Evolutionary conservation across 2,797 vertebrate species (phyloP).

Genomic region (Apogon hyalosoma): DNA sequence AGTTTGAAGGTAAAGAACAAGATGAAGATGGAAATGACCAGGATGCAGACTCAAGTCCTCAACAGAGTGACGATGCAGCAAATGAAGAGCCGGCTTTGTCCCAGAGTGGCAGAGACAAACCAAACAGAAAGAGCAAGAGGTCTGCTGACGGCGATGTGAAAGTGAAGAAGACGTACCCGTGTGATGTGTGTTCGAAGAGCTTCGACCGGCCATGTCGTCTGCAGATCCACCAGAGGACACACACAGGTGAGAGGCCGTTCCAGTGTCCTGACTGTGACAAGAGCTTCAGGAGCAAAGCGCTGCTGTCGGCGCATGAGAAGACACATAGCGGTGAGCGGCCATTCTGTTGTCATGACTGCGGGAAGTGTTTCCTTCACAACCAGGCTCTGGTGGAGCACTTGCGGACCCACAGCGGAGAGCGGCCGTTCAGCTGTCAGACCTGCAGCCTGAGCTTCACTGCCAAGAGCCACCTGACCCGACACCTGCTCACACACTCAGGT

Average conservation of each 20-base stretch:
- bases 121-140: background rate
- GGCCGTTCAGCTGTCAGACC: constrained; percentile 16
- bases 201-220: constrained; percentile 21
- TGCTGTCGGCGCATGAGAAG: constrained; percentile 19
- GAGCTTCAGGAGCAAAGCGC: constrained; percentile 13
- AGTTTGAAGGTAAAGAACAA: background rate
- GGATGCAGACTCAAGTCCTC: background rate
- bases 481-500: constrained; percentile 22
- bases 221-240: constrained; percentile 12
- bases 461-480: constrained; percentile 31
- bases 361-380: constrained; percentile 25
- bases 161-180: constrained; percentile 5
- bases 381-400: constrained; percentile 22
- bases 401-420: constrained; percentile 24
- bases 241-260: constrained; percentile 29
- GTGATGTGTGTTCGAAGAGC: constrained; percentile 19
- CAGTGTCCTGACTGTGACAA: constrained; percentile 24
- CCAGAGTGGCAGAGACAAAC: background rate
- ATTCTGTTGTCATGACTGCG: constrained; percentile 34
- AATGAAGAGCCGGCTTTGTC: background rate
- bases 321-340: constrained; percentile 14
- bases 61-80: background rate
- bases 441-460: constrained; percentile 23
- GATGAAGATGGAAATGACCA: background rate
- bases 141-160: background rate